Evolutionary conservation across 1,140 invertebrate species (phyloP), one percentile per base, ranked within the genome.

Genomic region (Lordiphosa clarofinis): DNA sequence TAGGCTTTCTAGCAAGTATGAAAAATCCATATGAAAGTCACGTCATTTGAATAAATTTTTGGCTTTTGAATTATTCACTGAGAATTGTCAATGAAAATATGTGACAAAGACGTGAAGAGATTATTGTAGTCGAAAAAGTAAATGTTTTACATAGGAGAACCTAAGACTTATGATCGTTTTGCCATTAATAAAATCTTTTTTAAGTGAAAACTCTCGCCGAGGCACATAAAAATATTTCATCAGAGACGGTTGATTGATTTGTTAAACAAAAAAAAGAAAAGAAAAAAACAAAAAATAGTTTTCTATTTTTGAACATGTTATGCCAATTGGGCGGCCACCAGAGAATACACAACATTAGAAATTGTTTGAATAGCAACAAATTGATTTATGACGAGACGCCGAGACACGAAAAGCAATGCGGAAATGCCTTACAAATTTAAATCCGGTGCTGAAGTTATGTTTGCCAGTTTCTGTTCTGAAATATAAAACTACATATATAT

Each of bases 321-420:
- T 46, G 75, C 53, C 74, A 79, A 73, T 79, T 81, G 75, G 73
- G 56, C 55, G 75, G 42, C 48, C 44, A 44, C 39, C 24, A 39
- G 39, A 15, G 5, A 42, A 21, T 43, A 39, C 39, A 48, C 24
- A 67, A 49, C 35, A 38, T n/a, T 19, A 19, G 8, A 21, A 63
- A 66, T 69, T 82, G 66, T 75, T 79, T 44, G 44, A 71, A 75
- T 60, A 76, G 75, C 72, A 76, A 60, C 62, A 82, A 81, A 81
- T 82, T 81, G 72, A 81, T 81, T 82, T 81, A 81, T 76, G 76
- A 81, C 49, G 39, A 59, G 13, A 56, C 31, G 19, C 10, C 10
- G 5, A 38, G 40, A 54, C 35, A 67, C 9, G 49, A 38, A 10
- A 73, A 58, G 58, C 54, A 62, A 82, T 81, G 75, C 76, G 75